phyloP scores from a whole-genome alignment of 1,140 invertebrate genomes.

The Neelides sp. region DNA sequence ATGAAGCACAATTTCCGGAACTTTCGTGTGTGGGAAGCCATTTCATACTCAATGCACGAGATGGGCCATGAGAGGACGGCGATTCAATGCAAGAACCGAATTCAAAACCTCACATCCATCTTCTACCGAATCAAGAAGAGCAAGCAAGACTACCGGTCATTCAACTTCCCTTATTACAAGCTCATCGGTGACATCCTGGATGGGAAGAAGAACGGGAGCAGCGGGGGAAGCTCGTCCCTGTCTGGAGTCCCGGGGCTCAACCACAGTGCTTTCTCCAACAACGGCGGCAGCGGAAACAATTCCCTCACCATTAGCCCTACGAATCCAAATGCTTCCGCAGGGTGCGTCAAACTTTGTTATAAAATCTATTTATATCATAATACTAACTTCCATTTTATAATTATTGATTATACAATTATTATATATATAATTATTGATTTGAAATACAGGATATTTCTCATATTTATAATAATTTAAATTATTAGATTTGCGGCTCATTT shows the following conservation, averaged over 20 bases:
- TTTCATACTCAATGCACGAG: constrained; percentile 28
- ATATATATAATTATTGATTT: no score
- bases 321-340: constrained; percentile 13
- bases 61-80: constrained; percentile 29
- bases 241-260: constrained; percentile 2
- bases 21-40: constrained; percentile 31
- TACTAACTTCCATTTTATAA: no score
- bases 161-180: constrained; percentile 31
- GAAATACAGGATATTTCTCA: no score
- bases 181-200: constrained; percentile 30
- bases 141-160: constrained; percentile 29
- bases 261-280: constrained; percentile 15
- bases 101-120: constrained; percentile 30
- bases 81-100: constrained; percentile 31
- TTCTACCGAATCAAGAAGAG: constrained; percentile 31
- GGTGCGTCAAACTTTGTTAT: constrained; percentile 8
- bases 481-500: constrained; percentile 20
- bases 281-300: constrained; percentile 1
- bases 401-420: no score
- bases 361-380: background rate
- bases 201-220: constrained; percentile 29
- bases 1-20: constrained; percentile 29
- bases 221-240: constrained; percentile 5
- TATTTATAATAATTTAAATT: background rate
- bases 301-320: constrained; percentile 15